phyloP scores from a whole-genome alignment of 2,888 invertebrate species.

The Caenorhabditis imperialis region DNA sequence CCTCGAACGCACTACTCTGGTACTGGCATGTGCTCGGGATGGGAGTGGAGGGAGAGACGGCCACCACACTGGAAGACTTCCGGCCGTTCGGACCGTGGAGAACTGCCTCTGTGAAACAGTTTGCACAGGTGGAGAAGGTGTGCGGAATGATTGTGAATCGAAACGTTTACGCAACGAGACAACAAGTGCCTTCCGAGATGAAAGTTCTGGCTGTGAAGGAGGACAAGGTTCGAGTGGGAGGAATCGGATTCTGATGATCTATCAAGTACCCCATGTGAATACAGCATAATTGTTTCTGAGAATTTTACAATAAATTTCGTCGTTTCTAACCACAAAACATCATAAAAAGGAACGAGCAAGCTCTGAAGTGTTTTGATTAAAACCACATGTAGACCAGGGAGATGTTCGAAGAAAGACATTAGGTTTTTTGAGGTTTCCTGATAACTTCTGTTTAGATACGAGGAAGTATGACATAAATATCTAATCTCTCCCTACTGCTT shows the following conservation, averaged over 20 bases:
- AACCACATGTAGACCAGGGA: neutral
- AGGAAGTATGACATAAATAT: neutral
- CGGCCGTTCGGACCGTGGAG: constrained; percentile 59
- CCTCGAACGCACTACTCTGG: constrained; percentile 51
- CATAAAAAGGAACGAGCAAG: no score
- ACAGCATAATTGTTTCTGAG: neutral
- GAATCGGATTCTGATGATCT: constrained; percentile 32
- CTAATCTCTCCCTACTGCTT: neutral
- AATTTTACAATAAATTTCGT: no score
- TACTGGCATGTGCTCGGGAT: constrained; percentile 62
- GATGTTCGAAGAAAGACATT: neutral
- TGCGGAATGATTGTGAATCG: constrained; percentile 53
- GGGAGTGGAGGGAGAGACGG: constrained; percentile 54
- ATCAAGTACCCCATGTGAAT: no score
- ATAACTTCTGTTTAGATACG: neutral
- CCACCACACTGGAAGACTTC: constrained; percentile 57
- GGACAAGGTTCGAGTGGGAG: constrained; percentile 26
- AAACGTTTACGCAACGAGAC: constrained; percentile 27
- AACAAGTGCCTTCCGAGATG: neutral
- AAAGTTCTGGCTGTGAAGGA: neutral
- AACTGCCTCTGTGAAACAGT: constrained; percentile 58
- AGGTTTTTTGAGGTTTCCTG: neutral
- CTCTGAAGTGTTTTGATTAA: neutral
- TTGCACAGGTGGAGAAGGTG: constrained; percentile 56
- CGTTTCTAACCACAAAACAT: no score